Base-by-base conservation (phyloP, 2,113 vertebrate genomes). In the Chroicocephalus ridibundus region DNA sequence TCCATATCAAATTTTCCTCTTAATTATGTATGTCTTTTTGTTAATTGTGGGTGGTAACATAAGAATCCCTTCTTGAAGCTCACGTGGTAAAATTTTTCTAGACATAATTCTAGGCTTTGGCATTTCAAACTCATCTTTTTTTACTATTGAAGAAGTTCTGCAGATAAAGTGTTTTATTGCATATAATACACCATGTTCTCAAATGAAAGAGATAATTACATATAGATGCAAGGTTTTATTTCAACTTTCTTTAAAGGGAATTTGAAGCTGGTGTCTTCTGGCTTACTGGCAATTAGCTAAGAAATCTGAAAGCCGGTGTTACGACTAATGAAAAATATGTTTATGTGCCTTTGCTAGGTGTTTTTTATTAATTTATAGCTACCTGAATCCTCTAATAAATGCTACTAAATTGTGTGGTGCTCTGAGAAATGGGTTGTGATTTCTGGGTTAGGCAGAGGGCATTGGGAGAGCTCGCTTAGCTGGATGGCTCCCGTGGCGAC, bases 311-410 rank as follows among this genome's bases (percentile, higher is more conserved):
- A 42, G 16, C 34, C 51, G 52, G 14, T 44, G 12, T 88, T 60
- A 54, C 0, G 2, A 44, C 12, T 54, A 19, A 34, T 5, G 31
- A 27, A 58, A 60, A 85, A 24, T 3, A 10, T 5, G 0, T 21
- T 58, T 26, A 31, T 22, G 12, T 62, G 11, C 32, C 21, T 54
- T 79, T 64, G 11, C 25, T 62, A 3, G 1, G 2, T 69, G 21
- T 13, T 34, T 52, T 52, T 64, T 79, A 18, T 54, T 70, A 15
- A 32, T 79, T 82, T 80, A 13, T 36, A 79, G 57, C n/a, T 36
- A 21, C 19, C 46, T 25, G 62, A 68, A 25, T 85, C 34, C 65
- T 68, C 27, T 31, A n/a, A 13, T 81, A 34, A 64, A 25, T 24
- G 8, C 18, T 46, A 11, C 4, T 40, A 16, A 11, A n/a, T 9